phyloP scores from a whole-genome alignment of 2,888 invertebrate species.

The Limenitis arthemis region DNA sequence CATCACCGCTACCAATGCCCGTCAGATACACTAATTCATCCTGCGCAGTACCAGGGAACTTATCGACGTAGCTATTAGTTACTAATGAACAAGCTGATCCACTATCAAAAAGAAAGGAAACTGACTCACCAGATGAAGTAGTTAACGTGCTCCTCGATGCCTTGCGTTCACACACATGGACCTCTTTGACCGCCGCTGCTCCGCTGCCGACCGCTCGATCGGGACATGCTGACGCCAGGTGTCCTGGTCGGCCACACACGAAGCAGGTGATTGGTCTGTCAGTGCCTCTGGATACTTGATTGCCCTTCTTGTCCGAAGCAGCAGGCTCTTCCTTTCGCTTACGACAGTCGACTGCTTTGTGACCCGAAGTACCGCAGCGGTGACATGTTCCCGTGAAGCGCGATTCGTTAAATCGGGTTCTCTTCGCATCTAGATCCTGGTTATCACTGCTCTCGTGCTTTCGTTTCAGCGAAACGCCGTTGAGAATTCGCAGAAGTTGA shows the following conservation, averaged over 20 bases:
- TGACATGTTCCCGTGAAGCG: not conserved
- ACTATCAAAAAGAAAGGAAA: conserved; percentile 15
- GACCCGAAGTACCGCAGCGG: not conserved
- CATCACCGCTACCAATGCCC: conserved; percentile 19
- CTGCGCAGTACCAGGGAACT: conserved; percentile 16
- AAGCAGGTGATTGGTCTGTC: too few species aligned
- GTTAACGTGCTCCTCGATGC: conserved; percentile 6
- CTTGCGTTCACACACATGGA: not conserved
- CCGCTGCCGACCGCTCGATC: not conserved
- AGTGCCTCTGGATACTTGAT: too few species aligned
- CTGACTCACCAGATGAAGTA: conserved; percentile 11
- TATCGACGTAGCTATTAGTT: conserved; percentile 4
- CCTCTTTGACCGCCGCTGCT: not conserved
- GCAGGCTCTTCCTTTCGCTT: not conserved
- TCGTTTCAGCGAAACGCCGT: not conserved
- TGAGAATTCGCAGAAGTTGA: conserved; percentile 23
- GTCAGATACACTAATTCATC: conserved; percentile 18
- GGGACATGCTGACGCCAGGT: not conserved
- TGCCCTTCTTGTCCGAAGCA: not conserved
- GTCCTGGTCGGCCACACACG: not conserved
- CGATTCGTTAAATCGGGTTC: rapidly evolving
- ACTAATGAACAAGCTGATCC: conserved; percentile 12
- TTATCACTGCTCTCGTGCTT: too few species aligned
- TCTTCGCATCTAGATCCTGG: too few species aligned
- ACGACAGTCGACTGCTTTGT: not conserved